phyloP scores from a whole-genome alignment of 2,113 vertebrate species.

The Amblyornis subalaris region DNA sequence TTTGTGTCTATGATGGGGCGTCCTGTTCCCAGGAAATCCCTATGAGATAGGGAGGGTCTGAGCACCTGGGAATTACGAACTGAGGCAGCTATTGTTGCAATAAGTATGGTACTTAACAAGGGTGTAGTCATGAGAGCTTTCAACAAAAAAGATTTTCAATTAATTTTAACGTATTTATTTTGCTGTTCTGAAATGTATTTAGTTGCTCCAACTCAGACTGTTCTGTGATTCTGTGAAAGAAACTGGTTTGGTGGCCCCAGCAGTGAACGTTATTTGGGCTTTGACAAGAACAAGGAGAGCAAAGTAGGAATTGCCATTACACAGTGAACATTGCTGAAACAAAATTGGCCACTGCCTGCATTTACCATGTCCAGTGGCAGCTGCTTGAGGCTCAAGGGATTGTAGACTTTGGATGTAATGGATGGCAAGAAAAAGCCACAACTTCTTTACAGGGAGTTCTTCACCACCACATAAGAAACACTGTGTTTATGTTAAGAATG shows the following conservation, averaged over 20 bases:
- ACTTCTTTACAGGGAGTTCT: neutral
- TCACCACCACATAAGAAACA: neutral
- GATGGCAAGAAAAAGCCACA: neutral
- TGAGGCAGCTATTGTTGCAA: neutral
- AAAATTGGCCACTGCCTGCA: neutral
- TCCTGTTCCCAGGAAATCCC: neutral
- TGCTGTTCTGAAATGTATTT: neutral
- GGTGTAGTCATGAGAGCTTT: neutral
- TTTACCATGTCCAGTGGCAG: neutral
- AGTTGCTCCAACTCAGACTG: neutral
- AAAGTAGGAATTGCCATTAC: neutral
- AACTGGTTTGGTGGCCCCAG: neutral
- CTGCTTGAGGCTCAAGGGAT: neutral
- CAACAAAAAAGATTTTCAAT: neutral
- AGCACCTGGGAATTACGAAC: neutral
- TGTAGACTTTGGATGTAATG: neutral
- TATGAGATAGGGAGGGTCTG: neutral
- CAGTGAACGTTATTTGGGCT: neutral
- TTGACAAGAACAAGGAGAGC: neutral
- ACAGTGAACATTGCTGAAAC: neutral
- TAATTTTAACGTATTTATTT: neutral
- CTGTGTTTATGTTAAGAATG: neutral
- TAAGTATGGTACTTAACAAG: neutral
- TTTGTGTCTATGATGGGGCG: fast-evolving
- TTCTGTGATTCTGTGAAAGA: neutral